Evolutionary conservation across 2,888 invertebrate genomes (phyloP), one percentile per base, ranked within the genome.

Genomic region (Ligdia adustata): DNA sequence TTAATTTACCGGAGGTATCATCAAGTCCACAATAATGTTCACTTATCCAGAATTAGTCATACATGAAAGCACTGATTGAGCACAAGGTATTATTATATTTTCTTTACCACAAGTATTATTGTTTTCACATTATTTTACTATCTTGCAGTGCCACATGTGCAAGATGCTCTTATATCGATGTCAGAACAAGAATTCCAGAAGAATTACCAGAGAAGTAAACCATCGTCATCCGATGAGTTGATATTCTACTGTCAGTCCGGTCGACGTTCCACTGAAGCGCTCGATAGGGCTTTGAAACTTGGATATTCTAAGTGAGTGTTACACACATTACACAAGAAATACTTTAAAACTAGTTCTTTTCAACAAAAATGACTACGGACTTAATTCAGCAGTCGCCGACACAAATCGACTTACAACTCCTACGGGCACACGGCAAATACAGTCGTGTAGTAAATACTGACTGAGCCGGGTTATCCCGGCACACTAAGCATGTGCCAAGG

Each of bases 181-280:
- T 81, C 86, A 1, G 66, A 87, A 3, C 81, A 81, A 41, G 86
- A 88, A 27, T 91, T 91, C 48, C 64, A 71, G 37, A 70, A 67
- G 20, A 68, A 79, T 22, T 90, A 71, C 55, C 66, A 76, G 1
- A 74, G 86, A 6, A 64, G 62, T 2, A 90, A 89, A 52, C 91
- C 91, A 0, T 61, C 72, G 1, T 57, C 71, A 13, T 65, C 80
- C 20, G 87, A 86, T 66, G 86, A 87, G 46, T 62, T 91, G 2
- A 81, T 90, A 15, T 89, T 91, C 59, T 90, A 90, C 54, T 91
- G 91, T 56, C 74, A 69, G 31, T 81, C 85, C 9, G 91, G 91
- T 1, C 72, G 70, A 28, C 64, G 90, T 9, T 80, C 90, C 9
- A 55, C 75, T 15, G 75, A 81, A 54, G 89, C 88, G 5, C 64